Percentiles rank a stretch among this genome's conserved stretches.
These are phyloP conservation scores for Phymanthus crucifer DNA, from an alignment of 92 coral and sea anemone genomes.

Conservation along the genomic window DNA sequence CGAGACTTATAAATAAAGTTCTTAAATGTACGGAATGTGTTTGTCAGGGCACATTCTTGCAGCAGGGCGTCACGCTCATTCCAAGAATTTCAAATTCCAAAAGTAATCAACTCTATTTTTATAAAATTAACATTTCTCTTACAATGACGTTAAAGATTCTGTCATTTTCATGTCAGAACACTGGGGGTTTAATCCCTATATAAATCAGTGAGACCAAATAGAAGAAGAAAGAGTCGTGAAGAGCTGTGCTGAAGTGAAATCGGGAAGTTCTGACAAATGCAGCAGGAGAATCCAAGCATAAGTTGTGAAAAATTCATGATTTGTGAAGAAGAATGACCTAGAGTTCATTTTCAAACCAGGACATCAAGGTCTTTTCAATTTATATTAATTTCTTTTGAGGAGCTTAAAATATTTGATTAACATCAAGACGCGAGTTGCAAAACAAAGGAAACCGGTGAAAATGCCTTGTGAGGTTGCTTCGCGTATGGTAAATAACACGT, in stretches of 20 bases:
- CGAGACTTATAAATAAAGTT: neutral
- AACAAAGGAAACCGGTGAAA: conserved; percentile 35
- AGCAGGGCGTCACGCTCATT: conserved; percentile 12
- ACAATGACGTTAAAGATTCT: neutral
- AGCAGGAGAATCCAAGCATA: neutral
- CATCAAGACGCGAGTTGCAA: conserved; percentile 28
- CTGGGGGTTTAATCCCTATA: conserved; percentile 7
- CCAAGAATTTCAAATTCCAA: conserved; percentile 13
- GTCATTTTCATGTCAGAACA: conserved; percentile 1
- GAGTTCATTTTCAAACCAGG: too few relatives aligned
- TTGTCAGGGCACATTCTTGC: conserved; percentile 17
- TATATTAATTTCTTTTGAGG: conserved; percentile 32
- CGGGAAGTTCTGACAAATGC: neutral
- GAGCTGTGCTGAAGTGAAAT: neutral
- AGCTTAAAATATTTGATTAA: conserved; percentile 37
- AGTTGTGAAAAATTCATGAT: neutral
- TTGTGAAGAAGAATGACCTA: neutral
- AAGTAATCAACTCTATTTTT: conserved; percentile 3
- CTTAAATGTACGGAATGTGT: conserved; percentile 28
- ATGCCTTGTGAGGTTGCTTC: conserved; percentile 35
- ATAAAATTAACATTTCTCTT: conserved; percentile 7
- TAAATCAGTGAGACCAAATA: conserved; percentile 3
- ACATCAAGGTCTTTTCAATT: neutral
- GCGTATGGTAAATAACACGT: conserved; percentile 17
- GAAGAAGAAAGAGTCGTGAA: neutral